Conservation (phyloP, 2,888 invertebrate species). For the Rhyacophila evoluta region DNA sequence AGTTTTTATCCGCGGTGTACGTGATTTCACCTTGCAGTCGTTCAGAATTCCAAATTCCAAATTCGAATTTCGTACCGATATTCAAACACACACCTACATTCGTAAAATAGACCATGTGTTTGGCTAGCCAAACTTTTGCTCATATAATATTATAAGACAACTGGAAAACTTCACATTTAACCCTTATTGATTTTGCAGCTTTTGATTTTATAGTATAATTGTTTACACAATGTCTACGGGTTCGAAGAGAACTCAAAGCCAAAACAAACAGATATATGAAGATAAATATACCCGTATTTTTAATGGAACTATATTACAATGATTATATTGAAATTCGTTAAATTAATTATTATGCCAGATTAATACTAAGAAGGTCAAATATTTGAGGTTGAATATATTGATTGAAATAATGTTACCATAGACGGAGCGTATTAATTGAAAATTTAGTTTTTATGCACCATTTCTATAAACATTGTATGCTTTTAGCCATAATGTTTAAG, state of each 20-base stretch:
- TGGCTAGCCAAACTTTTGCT: neutral
- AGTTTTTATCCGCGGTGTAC: constrained; percentile 49
- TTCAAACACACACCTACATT: neutral
- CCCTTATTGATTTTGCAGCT: neutral
- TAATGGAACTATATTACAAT: no score
- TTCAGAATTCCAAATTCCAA: constrained; percentile 36
- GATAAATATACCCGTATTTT: no score
- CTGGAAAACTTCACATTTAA: neutral
- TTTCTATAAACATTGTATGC: no score
- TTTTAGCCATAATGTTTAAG: no score
- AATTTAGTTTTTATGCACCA: no score
- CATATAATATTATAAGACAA: neutral
- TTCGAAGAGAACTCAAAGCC: neutral
- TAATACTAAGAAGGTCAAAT: no score
- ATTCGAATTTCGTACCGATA: constrained; percentile 27
- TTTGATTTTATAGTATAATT: neutral
- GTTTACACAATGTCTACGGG: neutral
- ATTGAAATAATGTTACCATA: no score
- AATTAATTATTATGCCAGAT: no score
- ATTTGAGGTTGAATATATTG: no score
- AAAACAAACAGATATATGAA: no score
- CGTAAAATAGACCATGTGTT: constrained; percentile 18
- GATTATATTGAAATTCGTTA: no score
- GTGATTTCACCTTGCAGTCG: constrained; percentile 39
- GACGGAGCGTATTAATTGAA: no score